phyloP scores from a whole-genome alignment of 2,888 invertebrate genomes.

The Dryobotodes eremita region DNA sequence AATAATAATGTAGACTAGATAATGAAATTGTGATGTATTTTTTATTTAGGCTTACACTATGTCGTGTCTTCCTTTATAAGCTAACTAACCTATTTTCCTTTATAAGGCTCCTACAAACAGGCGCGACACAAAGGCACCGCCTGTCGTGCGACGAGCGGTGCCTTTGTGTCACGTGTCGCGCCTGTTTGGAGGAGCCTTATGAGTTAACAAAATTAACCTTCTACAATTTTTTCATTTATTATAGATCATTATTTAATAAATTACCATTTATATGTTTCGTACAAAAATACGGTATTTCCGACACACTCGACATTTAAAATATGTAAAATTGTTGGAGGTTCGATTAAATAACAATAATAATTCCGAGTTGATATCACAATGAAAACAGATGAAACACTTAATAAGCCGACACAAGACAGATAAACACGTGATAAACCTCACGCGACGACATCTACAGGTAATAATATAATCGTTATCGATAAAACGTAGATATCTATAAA shows the following conservation, averaged over 20 bases:
- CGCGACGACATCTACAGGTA: constrained; percentile 33
- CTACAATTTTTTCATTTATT: neutral
- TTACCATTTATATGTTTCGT: neutral
- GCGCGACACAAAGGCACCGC: no score
- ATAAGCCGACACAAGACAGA: constrained; percentile 16
- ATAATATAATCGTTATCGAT: constrained; percentile 51
- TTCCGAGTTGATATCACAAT: constrained; percentile 16
- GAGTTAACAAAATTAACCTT: neutral
- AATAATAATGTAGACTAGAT: neutral
- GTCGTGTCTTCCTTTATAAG: neutral
- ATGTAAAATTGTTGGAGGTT: neutral
- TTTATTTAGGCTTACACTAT: neutral
- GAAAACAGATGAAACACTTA: constrained; percentile 6
- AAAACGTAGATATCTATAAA: constrained; percentile 40
- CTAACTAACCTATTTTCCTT: neutral
- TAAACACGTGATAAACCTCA: constrained; percentile 35
- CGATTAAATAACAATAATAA: neutral
- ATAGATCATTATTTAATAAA: neutral
- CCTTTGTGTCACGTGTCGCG: no score
- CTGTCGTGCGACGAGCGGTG: no score
- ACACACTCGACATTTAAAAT: neutral
- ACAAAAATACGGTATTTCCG: neutral
- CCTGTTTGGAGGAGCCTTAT: no score
- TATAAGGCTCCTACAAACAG: no score
- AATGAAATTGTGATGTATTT: no score